Percentiles rank a stretch among this genome's conserved stretches.
phyloP scores from a whole-genome alignment of 2,113 vertebrate genomes.

The Solea senegalensis region DNA sequence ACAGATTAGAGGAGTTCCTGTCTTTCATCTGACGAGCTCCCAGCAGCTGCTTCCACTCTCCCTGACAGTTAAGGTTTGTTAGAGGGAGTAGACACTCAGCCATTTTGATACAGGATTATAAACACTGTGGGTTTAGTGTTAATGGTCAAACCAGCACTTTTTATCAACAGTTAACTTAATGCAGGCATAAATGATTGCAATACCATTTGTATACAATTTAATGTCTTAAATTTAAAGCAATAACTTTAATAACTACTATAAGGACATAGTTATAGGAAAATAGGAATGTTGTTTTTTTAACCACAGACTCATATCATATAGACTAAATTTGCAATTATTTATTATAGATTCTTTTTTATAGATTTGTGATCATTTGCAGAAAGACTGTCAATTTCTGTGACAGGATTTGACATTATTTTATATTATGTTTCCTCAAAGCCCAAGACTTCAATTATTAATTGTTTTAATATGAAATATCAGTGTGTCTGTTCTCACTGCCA shows the following conservation, averaged over 20 bases:
- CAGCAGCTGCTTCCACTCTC: constrained; percentile 52
- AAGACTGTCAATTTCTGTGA: not conserved
- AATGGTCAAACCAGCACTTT: not conserved
- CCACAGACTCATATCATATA: not conserved
- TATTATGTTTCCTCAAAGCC: not conserved
- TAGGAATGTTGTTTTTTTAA: not conserved
- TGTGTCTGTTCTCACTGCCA: no score
- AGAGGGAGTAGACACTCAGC: constrained; percentile 7
- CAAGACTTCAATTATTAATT: no score
- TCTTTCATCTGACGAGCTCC: constrained; percentile 63
- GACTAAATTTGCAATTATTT: no score
- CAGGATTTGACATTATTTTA: not conserved
- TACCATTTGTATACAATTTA: not conserved
- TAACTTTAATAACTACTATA: not conserved
- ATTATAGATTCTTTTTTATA: no score
- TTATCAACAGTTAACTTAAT: no score
- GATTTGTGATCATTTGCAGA: not conserved
- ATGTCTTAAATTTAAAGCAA: not conserved
- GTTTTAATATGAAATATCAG: not conserved
- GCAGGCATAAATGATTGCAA: not conserved
- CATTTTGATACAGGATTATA: constrained; percentile 3
- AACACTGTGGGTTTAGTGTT: not conserved
- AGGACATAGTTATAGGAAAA: no score
- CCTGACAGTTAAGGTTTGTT: constrained; percentile 29
- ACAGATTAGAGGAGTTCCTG: constrained; percentile 69